Percentiles rank a stretch among this genome's conserved stretches.
Conservation (phyloP, 92 coral and sea anemone genomes). For the Phenganax stokvisi region DNA sequence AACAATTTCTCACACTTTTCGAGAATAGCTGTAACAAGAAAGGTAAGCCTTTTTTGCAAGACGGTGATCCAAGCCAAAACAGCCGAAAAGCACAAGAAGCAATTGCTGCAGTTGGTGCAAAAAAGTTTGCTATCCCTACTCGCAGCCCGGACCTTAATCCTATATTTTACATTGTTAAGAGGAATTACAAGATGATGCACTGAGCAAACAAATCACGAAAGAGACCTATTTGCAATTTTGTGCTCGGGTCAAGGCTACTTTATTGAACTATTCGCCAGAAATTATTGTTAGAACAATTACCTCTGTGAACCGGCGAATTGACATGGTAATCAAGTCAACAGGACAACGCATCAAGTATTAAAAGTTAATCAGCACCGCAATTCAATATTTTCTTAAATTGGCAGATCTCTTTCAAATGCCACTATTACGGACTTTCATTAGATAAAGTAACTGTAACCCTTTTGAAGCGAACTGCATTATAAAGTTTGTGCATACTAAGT, state of each 20-base stretch:
- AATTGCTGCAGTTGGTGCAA: background rate
- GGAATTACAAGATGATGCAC: slow-evolving; percentile 27
- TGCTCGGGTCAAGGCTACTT: slow-evolving; percentile 16
- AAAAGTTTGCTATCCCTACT: background rate
- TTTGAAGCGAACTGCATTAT: background rate
- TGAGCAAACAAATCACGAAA: slow-evolving; percentile 20
- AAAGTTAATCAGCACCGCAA: background rate
- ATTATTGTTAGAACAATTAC: slow-evolving; percentile 19
- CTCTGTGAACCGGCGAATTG: slow-evolving; percentile 17
- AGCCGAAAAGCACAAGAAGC: background rate
- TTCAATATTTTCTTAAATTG: too few species aligned
- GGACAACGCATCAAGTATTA: slow-evolving; percentile 28
- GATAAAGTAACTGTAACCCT: background rate
- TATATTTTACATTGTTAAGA: background rate
- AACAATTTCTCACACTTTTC: slow-evolving; percentile 16
- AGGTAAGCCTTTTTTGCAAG: slow-evolving; percentile 17
- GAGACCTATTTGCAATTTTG: slow-evolving; percentile 19
- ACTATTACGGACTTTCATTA: background rate
- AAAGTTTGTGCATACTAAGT: background rate
- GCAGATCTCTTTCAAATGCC: background rate
- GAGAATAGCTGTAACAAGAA: background rate
- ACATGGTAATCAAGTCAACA: slow-evolving; percentile 21
- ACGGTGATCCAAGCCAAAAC: background rate
- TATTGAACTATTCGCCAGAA: background rate
- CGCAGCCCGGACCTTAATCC: background rate